These are phyloP conservation scores for Leptinotarsa undecemlineata DNA, from an alignment of 1,140 invertebrate genomes.

Conservation along the genomic window DNA sequence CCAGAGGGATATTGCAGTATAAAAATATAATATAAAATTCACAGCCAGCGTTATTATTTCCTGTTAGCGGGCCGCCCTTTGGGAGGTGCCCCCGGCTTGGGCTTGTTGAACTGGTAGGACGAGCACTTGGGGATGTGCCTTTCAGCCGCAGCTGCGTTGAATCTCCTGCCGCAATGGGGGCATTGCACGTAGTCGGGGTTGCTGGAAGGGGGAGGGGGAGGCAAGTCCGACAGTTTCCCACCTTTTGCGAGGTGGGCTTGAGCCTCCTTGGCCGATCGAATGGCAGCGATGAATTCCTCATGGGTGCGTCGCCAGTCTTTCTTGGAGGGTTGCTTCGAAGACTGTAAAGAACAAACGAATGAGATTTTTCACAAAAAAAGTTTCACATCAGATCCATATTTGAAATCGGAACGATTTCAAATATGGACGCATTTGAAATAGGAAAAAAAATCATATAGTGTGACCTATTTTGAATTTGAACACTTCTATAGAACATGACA, in stretches of 20 bases:
- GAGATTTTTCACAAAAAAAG: not conserved
- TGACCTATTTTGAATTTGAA: not conserved
- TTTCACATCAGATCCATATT: not conserved
- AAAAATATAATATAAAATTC: conserved; percentile 15
- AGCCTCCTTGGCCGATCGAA: conserved; percentile 87
- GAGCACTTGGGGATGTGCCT: conserved; percentile 93
- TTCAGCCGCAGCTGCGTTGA: conserved; percentile 84
- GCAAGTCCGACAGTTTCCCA: conserved; percentile 83
- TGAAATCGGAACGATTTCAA: too few relatives aligned
- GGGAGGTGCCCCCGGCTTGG: conserved; percentile 52
- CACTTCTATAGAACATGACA: too few relatives aligned
- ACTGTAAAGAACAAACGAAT: not conserved
- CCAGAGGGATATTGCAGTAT: not conserved
- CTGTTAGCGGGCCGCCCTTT: conserved; percentile 16
- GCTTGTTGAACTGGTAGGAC: conserved; percentile 80
- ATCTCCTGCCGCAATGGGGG: conserved; percentile 86
- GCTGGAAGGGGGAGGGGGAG: conserved; percentile 84
- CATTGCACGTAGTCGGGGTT: conserved; percentile 91
- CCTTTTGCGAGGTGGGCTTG: conserved; percentile 82
- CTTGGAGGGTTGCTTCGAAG: conserved; percentile 54
- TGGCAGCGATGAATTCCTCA: conserved; percentile 88
- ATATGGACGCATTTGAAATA: too few relatives aligned
- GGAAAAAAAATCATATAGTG: not conserved
- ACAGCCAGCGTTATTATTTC: not conserved
- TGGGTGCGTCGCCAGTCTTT: conserved; percentile 89